Percentiles rank a stretch among this genome's conserved stretches.
Conservation (phyloP, 1,140 invertebrate species). For the Drosophila novamexicana region DNA sequence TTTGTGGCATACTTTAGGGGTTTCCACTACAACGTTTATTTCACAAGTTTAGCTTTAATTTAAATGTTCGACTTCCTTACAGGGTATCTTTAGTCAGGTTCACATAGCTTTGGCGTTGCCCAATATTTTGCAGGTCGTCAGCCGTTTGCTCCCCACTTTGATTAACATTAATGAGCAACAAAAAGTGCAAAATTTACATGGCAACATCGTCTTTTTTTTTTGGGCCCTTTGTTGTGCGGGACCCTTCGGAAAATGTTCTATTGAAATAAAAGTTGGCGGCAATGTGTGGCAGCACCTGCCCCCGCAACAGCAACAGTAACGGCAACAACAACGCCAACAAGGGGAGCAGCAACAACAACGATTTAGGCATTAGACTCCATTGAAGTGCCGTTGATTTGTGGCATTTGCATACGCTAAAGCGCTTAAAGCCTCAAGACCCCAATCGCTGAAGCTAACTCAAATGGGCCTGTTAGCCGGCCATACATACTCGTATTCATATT, state of each 20-base stretch:
- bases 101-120: background rate
- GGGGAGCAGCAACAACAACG: constrained; percentile 55
- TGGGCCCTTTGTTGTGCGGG: constrained; percentile 52
- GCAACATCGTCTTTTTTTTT: constrained; percentile 46
- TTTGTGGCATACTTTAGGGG: constrained; percentile 11
- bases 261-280: constrained; percentile 63
- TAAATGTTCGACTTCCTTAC: background rate
- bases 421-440: constrained; percentile 31
- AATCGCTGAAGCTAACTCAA: constrained; percentile 18
- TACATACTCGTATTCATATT: constrained; percentile 20
- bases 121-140: constrained; percentile 9
- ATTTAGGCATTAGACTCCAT: constrained; percentile 78
- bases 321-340: constrained; percentile 3
- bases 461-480: constrained; percentile 20
- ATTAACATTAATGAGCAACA: constrained; percentile 79
- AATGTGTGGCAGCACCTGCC: constrained; percentile 47
- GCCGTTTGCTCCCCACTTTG: constrained; percentile 65
- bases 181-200: constrained; percentile 80
- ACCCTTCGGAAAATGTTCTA: constrained; percentile 60
- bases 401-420: constrained; percentile 52
- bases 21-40: background rate
- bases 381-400: constrained; percentile 71
- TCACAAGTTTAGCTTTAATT: background rate
- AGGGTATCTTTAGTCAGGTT: constrained; percentile 7
- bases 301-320: constrained; percentile 7